Conservation (phyloP, 1,140 invertebrate genomes). For the fruit fly (Drosophila melanogaster) region DNA sequence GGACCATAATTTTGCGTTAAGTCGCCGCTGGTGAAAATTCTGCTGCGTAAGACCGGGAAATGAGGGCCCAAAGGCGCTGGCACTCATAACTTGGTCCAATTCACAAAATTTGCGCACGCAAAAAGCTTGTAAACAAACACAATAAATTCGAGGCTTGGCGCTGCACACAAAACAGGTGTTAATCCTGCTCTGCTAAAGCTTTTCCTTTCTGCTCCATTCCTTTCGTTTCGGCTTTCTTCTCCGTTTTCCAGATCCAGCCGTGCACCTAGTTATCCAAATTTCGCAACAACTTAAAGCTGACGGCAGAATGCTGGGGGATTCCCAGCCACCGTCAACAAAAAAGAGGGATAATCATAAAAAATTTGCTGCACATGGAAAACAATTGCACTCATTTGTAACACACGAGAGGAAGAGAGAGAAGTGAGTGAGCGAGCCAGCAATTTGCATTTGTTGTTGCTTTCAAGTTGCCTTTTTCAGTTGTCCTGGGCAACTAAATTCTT, state of each 20-base stretch:
- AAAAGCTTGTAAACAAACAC: conserved; percentile 81
- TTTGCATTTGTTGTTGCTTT: conserved; percentile 73
- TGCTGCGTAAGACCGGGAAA: conserved; percentile 24
- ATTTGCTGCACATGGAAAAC: conserved; percentile 71
- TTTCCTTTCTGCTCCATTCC: conserved; percentile 8
- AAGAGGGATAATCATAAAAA: conserved; percentile 61
- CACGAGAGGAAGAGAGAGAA: conserved; percentile 11
- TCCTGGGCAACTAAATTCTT: conserved; percentile 59
- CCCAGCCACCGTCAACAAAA: conserved; percentile 3
- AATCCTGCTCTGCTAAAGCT: conserved; percentile 55
- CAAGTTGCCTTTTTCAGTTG: conserved; percentile 68
- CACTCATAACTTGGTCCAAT: conserved; percentile 41
- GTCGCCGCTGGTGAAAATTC: conserved; percentile 45
- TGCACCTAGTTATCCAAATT: conserved; percentile 9
- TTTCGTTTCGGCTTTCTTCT: not conserved
- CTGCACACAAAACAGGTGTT: conserved; percentile 76
- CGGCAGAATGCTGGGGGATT: conserved; percentile 12
- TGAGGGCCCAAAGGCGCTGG: conserved; percentile 38
- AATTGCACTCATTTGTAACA: conserved; percentile 71
- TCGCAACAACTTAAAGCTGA: conserved; percentile 44
- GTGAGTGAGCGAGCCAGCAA: conserved; percentile 23
- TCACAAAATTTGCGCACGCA: conserved; percentile 64
- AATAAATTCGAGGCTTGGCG: conserved; percentile 75
- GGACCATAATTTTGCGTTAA: conserved; percentile 69
- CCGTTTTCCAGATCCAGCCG: not conserved